Percentiles rank a stretch among this genome's conserved stretches.
Conservation (phyloP, 1,140 invertebrate genomes). For the Musca domestica region DNA sequence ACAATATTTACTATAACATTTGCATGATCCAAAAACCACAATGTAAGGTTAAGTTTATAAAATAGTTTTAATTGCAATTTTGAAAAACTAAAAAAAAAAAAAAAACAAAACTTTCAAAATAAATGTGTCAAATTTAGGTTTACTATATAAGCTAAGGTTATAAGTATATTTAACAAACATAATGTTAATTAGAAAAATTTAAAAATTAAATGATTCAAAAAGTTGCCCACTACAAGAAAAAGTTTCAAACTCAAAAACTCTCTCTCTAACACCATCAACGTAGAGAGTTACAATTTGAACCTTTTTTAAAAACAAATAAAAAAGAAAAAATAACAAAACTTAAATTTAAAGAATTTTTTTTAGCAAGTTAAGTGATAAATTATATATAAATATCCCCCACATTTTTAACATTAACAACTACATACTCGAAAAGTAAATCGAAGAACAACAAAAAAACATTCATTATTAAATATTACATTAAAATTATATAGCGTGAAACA, state of each 20-base stretch:
- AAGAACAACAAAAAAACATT: conserved; percentile 29
- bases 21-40: conserved; percentile 6
- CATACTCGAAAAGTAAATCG: conserved; percentile 16
- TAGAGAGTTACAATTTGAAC: no score
- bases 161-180: background rate
- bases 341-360: conserved; percentile 30
- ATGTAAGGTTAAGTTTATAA: conserved; percentile 24
- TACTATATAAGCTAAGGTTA: background rate
- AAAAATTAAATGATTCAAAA: conserved; percentile 49
- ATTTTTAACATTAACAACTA: conserved; percentile 19
- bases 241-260: conserved; percentile 37
- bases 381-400: conserved; percentile 24
- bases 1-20: conserved; percentile 12
- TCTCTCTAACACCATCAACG: no score
- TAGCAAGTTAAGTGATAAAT: conserved; percentile 8
- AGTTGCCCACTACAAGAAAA: conserved; percentile 45
- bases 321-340: no score
- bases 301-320: no score
- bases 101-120: conserved; percentile 3
- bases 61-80: conserved; percentile 20
- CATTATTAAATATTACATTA: conserved; percentile 45
- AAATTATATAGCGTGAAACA: conserved; percentile 25
- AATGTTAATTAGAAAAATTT: conserved; percentile 1
- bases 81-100: background rate
- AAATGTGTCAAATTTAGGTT: conserved; percentile 19